A percentile compares a stretch with the other conserved stretches of the same genome.
These are phyloP conservation scores for Leptopilina boulardi DNA, from an alignment of 1,140 invertebrate species.

Conservation along the genomic window DNA sequence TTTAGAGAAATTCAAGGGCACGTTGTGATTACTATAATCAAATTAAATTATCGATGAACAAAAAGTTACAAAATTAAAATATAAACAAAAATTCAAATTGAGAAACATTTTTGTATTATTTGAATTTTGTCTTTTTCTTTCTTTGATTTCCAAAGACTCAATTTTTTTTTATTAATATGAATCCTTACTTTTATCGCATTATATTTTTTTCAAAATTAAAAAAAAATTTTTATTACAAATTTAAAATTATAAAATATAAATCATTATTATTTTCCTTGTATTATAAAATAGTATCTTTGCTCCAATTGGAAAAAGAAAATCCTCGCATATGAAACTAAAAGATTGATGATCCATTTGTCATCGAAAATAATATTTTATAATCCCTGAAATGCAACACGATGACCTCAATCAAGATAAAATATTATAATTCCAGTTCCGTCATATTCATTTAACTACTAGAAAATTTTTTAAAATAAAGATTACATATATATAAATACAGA, in stretches of 20 bases:
- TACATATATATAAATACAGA: no score
- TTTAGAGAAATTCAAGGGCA: conserved; percentile 11
- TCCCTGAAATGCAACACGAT: background rate
- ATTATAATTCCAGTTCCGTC: background rate
- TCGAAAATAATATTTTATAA: conserved; percentile 7
- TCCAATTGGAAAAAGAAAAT: background rate
- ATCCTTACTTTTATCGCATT: no score
- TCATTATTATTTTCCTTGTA: background rate
- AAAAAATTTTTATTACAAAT: no score
- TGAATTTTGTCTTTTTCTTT: no score
- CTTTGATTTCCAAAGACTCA: no score
- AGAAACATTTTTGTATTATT: background rate
- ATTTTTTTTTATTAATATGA: no score
- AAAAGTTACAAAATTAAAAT: background rate
- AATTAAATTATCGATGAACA: background rate
- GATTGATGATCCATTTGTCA: conserved; percentile 12
- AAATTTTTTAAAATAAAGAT: background rate
- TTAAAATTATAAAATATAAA: no score
- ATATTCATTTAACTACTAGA: background rate
- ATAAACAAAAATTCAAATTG: background rate
- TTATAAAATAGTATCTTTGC: background rate
- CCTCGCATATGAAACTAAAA: background rate
- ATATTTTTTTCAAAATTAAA: no score
- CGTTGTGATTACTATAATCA: background rate
- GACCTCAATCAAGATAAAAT: background rate